phyloP scores from a whole-genome alignment of 2,888 invertebrate genomes.

The Caenorhabditis sp. region DNA sequence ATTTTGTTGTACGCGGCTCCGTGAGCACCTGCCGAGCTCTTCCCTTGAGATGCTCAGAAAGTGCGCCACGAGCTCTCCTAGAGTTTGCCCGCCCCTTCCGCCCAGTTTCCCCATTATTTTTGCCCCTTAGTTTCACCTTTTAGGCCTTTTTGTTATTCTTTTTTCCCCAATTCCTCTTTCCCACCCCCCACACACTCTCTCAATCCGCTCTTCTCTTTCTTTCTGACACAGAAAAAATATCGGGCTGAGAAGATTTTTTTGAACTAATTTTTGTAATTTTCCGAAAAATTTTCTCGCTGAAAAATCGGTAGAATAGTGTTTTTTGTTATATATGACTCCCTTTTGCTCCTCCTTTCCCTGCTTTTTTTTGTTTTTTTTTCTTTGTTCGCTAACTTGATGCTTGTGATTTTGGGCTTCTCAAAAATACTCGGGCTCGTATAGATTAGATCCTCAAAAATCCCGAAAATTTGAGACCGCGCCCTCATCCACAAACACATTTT shows the following conservation, averaged over 20 bases:
- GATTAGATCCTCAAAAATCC: neutral
- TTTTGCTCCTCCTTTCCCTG: neutral
- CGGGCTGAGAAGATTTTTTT: no score
- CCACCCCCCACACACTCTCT: neutral
- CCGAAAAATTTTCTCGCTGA: no score
- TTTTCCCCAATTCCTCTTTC: slow-evolving; percentile 11
- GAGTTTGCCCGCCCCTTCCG: neutral
- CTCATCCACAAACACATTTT: neutral
- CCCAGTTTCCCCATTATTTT: neutral
- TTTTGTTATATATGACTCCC: slow-evolving; percentile 41
- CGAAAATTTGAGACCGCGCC: neutral
- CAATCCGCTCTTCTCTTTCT: neutral
- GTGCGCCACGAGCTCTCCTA: no score
- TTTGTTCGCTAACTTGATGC: slow-evolving; percentile 41
- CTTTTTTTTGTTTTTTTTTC: slow-evolving; percentile 7
- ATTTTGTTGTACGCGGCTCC: slow-evolving; percentile 35
- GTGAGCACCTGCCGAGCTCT: slow-evolving; percentile 7
- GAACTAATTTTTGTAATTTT: no score
- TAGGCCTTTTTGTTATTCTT: slow-evolving; percentile 55
- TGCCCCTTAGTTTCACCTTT: slow-evolving; percentile 39
- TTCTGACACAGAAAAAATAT: no score
- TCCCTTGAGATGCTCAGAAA: neutral
- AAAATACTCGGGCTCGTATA: neutral
- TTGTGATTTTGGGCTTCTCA: neutral
- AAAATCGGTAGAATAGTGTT: no score